Percentiles rank a stretch among this genome's conserved stretches.
These are phyloP conservation scores for Drosophila pegasa DNA, from an alignment of 2,888 invertebrate species.

Conservation along the genomic window DNA sequence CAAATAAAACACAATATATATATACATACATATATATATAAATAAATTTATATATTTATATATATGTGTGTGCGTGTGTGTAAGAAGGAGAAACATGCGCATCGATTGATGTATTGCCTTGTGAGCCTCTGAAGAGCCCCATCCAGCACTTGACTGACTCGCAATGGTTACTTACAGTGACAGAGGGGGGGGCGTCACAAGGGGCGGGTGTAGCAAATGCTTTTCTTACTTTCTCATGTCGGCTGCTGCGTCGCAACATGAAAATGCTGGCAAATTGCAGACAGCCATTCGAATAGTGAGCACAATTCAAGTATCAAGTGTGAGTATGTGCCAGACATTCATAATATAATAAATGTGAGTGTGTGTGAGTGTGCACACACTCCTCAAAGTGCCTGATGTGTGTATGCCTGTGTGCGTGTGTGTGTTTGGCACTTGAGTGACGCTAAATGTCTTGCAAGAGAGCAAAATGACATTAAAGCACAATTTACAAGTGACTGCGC, in stretches of 20 bases:
- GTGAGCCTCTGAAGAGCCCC: slow-evolving; percentile 19
- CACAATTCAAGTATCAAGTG: slow-evolving; percentile 42
- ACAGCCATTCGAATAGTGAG: slow-evolving; percentile 50
- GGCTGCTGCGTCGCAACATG: slow-evolving; percentile 24
- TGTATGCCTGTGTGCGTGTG: slow-evolving; percentile 8
- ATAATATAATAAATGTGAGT: slow-evolving; percentile 43
- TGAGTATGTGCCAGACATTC: slow-evolving; percentile 54
- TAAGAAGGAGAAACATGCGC: slow-evolving; percentile 7
- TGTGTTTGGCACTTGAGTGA: slow-evolving; percentile 32
- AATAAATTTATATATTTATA: not conserved
- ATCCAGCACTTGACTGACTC: slow-evolving; percentile 40
- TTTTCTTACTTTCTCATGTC: slow-evolving; percentile 29
- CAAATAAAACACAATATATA: slow-evolving; percentile 53
- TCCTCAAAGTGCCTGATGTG: slow-evolving; percentile 1
- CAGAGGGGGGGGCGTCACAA: not conserved
- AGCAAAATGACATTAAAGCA: slow-evolving; percentile 38
- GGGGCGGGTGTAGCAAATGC: slow-evolving; percentile 22
- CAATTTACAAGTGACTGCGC: slow-evolving; percentile 32
- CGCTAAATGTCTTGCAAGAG: slow-evolving; percentile 39
- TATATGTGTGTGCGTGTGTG: no score
- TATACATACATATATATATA: not conserved
- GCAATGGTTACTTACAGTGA: slow-evolving; percentile 38
- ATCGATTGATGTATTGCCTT: slow-evolving; percentile 55
- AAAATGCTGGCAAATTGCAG: slow-evolving; percentile 53
- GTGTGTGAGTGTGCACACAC: slow-evolving; percentile 2